phyloP scores from a whole-genome alignment of 2,888 invertebrate species.

The Cantharis lateralis region DNA sequence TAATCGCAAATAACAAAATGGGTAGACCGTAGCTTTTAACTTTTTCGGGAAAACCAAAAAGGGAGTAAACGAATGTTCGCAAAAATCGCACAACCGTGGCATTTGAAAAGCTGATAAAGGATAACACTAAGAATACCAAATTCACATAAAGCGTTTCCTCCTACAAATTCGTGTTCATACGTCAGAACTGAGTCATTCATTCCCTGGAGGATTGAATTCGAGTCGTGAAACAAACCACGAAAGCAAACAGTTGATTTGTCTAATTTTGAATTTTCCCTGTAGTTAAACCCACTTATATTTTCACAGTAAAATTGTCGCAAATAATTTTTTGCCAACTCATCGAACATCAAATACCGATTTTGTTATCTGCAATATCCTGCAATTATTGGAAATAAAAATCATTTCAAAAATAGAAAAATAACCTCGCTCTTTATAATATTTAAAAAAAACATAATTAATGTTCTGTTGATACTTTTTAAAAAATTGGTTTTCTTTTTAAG shows the following conservation, averaged over 20 bases:
- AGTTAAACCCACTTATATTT: not conserved
- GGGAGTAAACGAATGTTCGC: not conserved
- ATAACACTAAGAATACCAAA: not conserved
- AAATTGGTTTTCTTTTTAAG: not conserved
- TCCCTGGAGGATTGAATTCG: not conserved
- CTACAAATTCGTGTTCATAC: not conserved
- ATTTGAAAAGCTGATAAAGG: not conserved
- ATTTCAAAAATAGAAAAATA: not conserved
- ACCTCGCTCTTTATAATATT: not conserved
- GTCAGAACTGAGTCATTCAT: not conserved
- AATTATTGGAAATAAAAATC: not conserved
- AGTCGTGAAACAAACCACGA: not conserved
- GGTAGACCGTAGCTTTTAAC: not conserved
- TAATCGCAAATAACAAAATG: not conserved
- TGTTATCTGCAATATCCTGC: not conserved
- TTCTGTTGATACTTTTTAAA: not conserved
- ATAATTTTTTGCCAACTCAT: not conserved
- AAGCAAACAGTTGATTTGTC: not conserved
- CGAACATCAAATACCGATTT: not conserved
- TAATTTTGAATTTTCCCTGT: not conserved
- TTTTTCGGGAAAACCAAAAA: slow-evolving; percentile 8
- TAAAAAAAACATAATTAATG: not conserved
- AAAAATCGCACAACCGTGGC: not conserved
- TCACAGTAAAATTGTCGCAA: not conserved
- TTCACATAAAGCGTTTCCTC: not conserved